Percentiles rank a stretch among this genome's conserved stretches.
phyloP scores from a whole-genome alignment of 2,888 invertebrate genomes.

The Antheraea yamamai region DNA sequence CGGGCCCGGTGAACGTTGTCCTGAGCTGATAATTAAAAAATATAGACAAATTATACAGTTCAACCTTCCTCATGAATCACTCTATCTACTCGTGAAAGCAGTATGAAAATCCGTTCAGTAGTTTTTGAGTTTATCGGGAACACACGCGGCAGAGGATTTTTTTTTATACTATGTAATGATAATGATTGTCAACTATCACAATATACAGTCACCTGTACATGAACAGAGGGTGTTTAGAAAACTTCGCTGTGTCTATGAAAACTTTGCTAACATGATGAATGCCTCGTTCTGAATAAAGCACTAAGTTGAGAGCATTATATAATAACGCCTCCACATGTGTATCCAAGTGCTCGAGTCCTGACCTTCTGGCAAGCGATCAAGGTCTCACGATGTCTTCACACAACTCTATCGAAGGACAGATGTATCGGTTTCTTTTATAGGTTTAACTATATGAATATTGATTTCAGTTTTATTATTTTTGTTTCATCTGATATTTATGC shows the following conservation, averaged over 20 bases:
- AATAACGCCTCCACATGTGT: not conserved
- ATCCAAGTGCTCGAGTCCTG: not conserved
- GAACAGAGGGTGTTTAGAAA: not conserved
- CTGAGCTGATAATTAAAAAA: too few species aligned
- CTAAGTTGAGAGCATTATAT: not conserved
- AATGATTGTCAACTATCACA: too few species aligned
- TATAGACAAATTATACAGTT: too few species aligned
- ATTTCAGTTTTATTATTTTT: not conserved
- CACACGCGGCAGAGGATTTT: too few species aligned
- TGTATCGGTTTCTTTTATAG: slow-evolving; percentile 11
- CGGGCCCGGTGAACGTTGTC: too few species aligned
- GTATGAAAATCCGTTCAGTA: too few species aligned
- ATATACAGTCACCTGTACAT: not conserved
- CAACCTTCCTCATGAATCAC: too few species aligned
- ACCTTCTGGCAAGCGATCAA: slow-evolving; percentile 17
- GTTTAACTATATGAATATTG: not conserved
- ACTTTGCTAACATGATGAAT: not conserved
- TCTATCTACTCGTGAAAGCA: too few species aligned
- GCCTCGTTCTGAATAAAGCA: not conserved
- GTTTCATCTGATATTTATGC: not conserved
- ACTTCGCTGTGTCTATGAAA: not conserved
- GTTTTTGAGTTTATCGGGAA: too few species aligned
- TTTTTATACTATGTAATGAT: too few species aligned
- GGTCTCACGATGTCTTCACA: slow-evolving; percentile 12
- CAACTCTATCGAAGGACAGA: slow-evolving; percentile 13